Base-by-base conservation (phyloP, 2,888 invertebrate species). In the Melinaea marsaeus region DNA sequence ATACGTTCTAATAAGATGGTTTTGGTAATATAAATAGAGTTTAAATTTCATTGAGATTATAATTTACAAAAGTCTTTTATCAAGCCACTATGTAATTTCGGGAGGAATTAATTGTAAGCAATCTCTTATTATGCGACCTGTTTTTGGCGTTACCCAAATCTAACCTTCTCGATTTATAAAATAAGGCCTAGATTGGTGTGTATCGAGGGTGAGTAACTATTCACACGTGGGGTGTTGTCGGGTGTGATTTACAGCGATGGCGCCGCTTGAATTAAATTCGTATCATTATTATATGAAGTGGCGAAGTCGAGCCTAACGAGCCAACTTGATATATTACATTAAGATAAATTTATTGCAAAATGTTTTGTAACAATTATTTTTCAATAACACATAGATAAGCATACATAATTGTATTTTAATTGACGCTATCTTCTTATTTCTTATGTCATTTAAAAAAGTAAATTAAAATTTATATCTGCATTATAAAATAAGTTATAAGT, bases 91-190 rank as follows among this genome's bases (percentile, higher is more conserved):
- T 11, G 51, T 60, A 59, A 59, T 62, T 62, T 65, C 54, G 71
- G 69, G 69, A 74, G 69, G 72, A 72, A 77, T 75, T 76, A 77
- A 76, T 77, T 74, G 73, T 72, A 75, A 76, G 73, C 75, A 74
- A 75, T 75, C 74, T 75, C 72, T 74, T 74, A 72, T 74, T 75
- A 72, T 70, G 71, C 67, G 68, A 72, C 73, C 74, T 71, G 72
- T 67, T 69, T 64, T 69, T 63, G 54, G 22, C 11, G 47, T 45
- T 64, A 69, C 47, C 56, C 63, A 35, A 61, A 65, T 69, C 60
- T 37, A 61, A 58, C 55, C 67, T 58, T 60, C 72, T 62, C 9
- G 22, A 2, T 4, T 47, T 62, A 55, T 9, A 57, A 48, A 51
- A 66, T 71, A 74, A 68, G 72, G 70, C 56, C 61, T 60, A 60